Percentiles rank a stretch among this genome's conserved stretches.
Evolutionary conservation across 2,797 vertebrate species (phyloP).

Genomic region (Oreonectes daqikongensis): DNA sequence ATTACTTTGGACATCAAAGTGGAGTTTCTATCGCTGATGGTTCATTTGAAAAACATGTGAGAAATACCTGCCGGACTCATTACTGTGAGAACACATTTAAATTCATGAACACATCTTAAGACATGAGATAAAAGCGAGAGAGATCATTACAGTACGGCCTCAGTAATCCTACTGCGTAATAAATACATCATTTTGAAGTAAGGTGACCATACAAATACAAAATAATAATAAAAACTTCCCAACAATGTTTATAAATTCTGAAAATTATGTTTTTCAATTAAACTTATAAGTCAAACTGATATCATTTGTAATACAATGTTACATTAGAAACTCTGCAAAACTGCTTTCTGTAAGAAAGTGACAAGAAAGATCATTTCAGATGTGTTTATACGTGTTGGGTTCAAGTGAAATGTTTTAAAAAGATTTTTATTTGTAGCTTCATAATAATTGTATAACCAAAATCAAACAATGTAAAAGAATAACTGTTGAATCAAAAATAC

Average conservation of each 20-base stretch:
- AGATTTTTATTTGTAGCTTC: not conserved
- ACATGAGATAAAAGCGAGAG: too few species aligned
- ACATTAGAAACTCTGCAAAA: not conserved
- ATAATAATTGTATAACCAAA: not conserved
- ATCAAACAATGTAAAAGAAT: not conserved
- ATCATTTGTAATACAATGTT: not conserved
- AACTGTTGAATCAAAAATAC: not conserved
- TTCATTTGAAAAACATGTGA: not conserved
- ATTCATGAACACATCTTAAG: not conserved
- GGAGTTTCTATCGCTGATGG: not conserved
- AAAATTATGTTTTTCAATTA: too few species aligned
- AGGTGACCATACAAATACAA: too few species aligned
- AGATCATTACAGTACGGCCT: too few species aligned
- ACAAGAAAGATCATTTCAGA: not conserved
- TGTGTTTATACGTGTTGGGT: not conserved
- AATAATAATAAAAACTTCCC: too few species aligned
- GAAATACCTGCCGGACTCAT: conserved; percentile 43
- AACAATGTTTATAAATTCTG: too few species aligned
- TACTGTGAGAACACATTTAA: conserved; percentile 23
- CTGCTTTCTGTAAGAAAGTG: too few species aligned
- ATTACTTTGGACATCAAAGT: conserved; percentile 41
- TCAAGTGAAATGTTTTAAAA: not conserved
- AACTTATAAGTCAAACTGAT: not conserved
- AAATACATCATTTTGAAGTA: too few species aligned
- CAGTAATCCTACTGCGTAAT: too few species aligned